Conservation (phyloP, 1,140 invertebrate genomes). For the Lordiphosa mommai region DNA sequence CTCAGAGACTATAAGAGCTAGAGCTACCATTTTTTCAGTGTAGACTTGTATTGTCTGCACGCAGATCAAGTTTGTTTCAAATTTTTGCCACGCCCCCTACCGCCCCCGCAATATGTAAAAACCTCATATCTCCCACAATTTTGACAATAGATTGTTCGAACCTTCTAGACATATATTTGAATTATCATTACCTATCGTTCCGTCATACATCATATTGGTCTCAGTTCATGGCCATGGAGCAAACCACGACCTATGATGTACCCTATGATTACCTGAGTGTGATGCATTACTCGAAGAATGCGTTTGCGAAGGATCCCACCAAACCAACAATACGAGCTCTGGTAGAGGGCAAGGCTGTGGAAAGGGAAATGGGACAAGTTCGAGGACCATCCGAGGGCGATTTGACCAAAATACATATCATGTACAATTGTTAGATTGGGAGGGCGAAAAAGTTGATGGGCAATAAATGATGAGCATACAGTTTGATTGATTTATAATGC, state of each 20-base stretch:
- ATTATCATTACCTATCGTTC: too few relatives aligned
- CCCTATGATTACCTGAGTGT: conserved; percentile 80
- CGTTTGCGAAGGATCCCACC: conserved; percentile 79
- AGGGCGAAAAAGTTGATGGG: conserved; percentile 9
- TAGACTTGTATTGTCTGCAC: too few relatives aligned
- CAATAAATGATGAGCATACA: conserved; percentile 6
- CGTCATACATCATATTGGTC: too few relatives aligned
- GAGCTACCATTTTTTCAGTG: too few relatives aligned
- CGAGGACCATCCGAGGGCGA: conserved; percentile 58
- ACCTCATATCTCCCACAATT: too few relatives aligned
- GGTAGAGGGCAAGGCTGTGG: conserved; percentile 36
- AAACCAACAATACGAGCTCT: conserved; percentile 57
- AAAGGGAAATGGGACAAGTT: conserved; percentile 64
- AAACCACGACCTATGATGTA: conserved; percentile 59
- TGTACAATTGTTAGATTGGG: conserved; percentile 56
- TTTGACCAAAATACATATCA: conserved; percentile 55
- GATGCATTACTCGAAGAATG: conserved; percentile 81
- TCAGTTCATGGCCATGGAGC: conserved; percentile 64
- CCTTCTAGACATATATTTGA: too few relatives aligned
- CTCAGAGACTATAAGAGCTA: too few relatives aligned
- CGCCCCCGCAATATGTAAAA: too few relatives aligned
- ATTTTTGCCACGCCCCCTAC: too few relatives aligned
- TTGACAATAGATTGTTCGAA: too few relatives aligned
- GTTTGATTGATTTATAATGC: neutral
- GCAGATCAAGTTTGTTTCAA: too few relatives aligned